Conservation (phyloP, 23 tunicate species). For the Aplidium turbinatum region DNA sequence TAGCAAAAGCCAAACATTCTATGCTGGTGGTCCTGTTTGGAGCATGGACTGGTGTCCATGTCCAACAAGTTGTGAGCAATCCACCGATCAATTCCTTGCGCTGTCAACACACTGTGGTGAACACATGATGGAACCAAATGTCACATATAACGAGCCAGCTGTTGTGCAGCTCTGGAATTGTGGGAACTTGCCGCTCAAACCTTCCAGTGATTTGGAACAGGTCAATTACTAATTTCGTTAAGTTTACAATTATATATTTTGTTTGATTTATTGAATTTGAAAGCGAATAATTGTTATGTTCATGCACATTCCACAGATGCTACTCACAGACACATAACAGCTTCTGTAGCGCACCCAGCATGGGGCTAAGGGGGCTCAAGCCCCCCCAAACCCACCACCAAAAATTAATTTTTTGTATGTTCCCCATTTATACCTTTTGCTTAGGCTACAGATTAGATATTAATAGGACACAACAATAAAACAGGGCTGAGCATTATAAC, state of each 20-base stretch:
- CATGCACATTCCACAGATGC: background rate
- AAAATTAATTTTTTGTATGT: too few species aligned
- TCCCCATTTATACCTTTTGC: too few species aligned
- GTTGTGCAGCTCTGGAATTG: conserved; percentile 82
- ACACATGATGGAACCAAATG: conserved; percentile 31
- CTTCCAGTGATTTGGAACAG: background rate
- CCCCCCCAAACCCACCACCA: too few species aligned
- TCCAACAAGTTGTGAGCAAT: background rate
- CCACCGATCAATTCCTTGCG: conserved; percentile 51
- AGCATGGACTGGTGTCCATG: conserved; percentile 80
- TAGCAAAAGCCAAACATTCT: conserved; percentile 16
- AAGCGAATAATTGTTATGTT: too few species aligned
- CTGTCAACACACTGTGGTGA: conserved; percentile 35
- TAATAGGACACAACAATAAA: too few species aligned
- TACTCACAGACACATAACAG: background rate
- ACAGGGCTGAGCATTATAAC: too few species aligned
- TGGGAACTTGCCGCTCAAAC: conserved; percentile 46
- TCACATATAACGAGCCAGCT: conserved; percentile 35
- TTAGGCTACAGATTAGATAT: too few species aligned
- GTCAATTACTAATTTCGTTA: background rate
- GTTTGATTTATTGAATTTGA: background rate
- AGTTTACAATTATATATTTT: background rate
- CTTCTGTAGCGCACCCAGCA: too few species aligned
- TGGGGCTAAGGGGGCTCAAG: too few species aligned
- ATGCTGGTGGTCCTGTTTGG: conserved; percentile 82